Evolutionary conservation across 2,888 invertebrate species (phyloP).

Genomic region (Nymphalis urticae): DNA sequence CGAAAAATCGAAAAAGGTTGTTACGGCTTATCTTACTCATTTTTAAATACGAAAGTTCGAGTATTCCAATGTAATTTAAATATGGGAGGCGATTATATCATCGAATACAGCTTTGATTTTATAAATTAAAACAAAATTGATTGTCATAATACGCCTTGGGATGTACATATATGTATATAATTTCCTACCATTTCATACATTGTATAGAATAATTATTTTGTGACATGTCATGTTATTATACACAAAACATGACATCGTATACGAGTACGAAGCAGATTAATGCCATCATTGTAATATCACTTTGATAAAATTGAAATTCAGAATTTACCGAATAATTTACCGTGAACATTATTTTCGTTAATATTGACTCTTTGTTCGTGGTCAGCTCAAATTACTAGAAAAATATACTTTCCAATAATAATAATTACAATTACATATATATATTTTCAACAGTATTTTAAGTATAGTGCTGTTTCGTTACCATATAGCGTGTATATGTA

Average conservation of each 20-base stretch:
- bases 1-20: too few species aligned
- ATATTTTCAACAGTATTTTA: slow-evolving; percentile 7
- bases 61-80: too few species aligned
- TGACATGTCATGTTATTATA: too few species aligned
- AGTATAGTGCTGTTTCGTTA: slow-evolving; percentile 2
- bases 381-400: slow-evolving; percentile 29
- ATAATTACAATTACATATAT: slow-evolving; percentile 18
- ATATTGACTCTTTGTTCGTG: slow-evolving; percentile 29
- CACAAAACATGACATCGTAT: slow-evolving; percentile 5
- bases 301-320: slow-evolving; percentile 21
- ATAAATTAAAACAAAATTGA: too few species aligned
- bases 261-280: slow-evolving; percentile 9
- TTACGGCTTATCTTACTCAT: too few species aligned
- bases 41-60: too few species aligned
- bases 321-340: slow-evolving; percentile 26
- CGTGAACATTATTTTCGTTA: slow-evolving; percentile 26
- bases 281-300: slow-evolving; percentile 18
- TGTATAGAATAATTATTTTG: not conserved
- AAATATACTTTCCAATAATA: slow-evolving; percentile 25
- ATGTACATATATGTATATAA: too few species aligned
- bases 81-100: too few species aligned
- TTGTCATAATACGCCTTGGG: too few species aligned
- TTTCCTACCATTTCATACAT: not conserved
- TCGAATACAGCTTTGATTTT: too few species aligned
- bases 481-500: too few species aligned